Base-by-base conservation (phyloP, 1,140 invertebrate genomes). In the Pseudomyrmex sp. region DNA sequence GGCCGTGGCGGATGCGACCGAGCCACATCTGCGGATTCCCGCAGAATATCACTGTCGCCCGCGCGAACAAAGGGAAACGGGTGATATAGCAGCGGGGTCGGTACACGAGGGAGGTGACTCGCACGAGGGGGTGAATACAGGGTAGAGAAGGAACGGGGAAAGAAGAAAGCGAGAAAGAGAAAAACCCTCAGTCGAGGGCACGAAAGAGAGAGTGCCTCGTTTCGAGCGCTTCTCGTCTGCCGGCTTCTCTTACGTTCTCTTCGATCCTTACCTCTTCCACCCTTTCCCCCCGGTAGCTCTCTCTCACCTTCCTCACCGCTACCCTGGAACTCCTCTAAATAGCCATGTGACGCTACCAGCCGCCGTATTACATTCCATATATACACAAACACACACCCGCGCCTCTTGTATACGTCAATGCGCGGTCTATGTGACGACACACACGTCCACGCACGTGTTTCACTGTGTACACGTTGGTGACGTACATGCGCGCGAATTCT, bases 341-440 rank as follows among this genome's bases (percentile, higher is more conserved):
- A 88, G 83, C 88, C 83, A 84, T 80, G 87, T 83, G 88, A 90
- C 83, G 82, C 77, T 84, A 74, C 72, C 83, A 85, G 84, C 87
- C 82, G 84, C 79, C 87, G 76, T 90, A 89, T 90, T 90, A 84
- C 85, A 85, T 90, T 86, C 83, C 83, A 61, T 59, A n/a, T 70
- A 62, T 44, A 68, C 68, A 82, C 50, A 4, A 52, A 52, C 10
- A 52, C 65, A 18, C 65, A 44, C 35, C 10, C 20, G 20, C n/a
- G n/a, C 46, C 18, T 52, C 50, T 52, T 12, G 50, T 52, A 52
- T 10, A 46, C 59, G 65, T 74, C 85, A 63, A 58, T 59, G 48
- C 12, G 62, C 46, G 56, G 7, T 56, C 7, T 44, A 18, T 44
- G 23, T 23, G 20, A 20, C 15, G 63, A 68, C 54, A 9, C 8